These are phyloP conservation scores for Archilochus colubris DNA, from an alignment of 2,113 vertebrate genomes.

Conservation along the genomic window DNA sequence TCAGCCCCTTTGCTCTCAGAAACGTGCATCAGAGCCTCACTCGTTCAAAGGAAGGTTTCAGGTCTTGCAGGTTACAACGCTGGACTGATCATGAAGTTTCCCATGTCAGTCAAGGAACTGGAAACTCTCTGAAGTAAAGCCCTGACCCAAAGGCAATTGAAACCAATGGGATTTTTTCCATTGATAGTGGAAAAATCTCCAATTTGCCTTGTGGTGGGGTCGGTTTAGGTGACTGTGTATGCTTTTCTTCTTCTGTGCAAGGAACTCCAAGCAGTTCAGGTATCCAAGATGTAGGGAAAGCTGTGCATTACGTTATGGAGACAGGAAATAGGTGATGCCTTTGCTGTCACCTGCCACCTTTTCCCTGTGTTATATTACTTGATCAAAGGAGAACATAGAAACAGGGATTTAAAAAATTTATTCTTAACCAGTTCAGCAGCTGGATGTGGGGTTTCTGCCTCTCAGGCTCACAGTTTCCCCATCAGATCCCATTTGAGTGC, in stretches of 20 bases:
- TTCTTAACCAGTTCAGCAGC: not conserved
- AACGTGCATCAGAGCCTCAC: not conserved
- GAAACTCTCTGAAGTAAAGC: not conserved
- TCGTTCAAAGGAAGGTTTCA: accelerated
- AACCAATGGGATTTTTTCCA: not conserved
- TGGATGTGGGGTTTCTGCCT: not conserved
- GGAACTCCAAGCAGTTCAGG: not conserved
- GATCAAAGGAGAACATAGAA: not conserved
- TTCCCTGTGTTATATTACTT: not conserved
- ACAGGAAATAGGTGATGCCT: not conserved
- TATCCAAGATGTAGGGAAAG: not conserved
- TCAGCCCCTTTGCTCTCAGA: not conserved
- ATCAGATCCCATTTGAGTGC: not conserved
- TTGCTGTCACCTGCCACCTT: not conserved
- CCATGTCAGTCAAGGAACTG: not conserved
- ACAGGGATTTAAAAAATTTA: not conserved
- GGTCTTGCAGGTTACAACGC: not conserved
- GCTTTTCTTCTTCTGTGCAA: not conserved
- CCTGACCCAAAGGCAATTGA: not conserved
- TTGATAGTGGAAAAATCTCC: not conserved
- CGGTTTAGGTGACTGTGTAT: accelerated
- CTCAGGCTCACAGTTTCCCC: not conserved
- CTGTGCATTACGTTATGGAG: not conserved
- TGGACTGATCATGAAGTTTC: not conserved
- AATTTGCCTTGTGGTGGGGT: not conserved